Evolutionary conservation across 2,888 invertebrate species (phyloP).

Genomic region (Cephus pygmeus): DNA sequence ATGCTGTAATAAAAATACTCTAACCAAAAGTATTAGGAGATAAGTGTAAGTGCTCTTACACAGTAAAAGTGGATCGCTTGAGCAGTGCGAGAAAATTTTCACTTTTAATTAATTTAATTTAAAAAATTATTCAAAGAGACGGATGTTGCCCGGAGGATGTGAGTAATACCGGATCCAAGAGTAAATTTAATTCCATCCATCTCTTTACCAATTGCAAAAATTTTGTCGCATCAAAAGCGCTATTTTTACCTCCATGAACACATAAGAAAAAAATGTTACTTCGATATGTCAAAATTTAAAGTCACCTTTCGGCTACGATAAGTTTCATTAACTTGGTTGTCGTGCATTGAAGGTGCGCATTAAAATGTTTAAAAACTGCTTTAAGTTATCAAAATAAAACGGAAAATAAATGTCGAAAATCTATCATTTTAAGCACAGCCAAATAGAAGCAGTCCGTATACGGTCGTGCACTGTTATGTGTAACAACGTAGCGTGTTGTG

Average conservation of each 20-base stretch:
- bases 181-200: neutral
- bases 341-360: too few relatives aligned
- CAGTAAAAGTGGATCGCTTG: neutral
- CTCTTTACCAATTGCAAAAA: neutral
- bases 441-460: neutral
- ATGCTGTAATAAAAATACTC: neutral
- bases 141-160: neutral
- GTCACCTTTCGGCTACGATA: neutral
- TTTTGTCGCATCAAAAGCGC: too few relatives aligned
- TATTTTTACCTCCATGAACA: too few relatives aligned
- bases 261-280: neutral
- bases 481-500: neutral
- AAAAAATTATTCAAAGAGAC: neutral
- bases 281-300: neutral
- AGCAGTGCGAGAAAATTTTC: neutral
- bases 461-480: neutral
- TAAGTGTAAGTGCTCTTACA: neutral
- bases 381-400: neutral
- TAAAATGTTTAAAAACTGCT: neutral
- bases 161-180: neutral
- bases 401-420: neutral
- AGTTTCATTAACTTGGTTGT: neutral
- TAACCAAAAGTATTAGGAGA: neutral
- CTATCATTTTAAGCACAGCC: neutral
- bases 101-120: neutral